Evolutionary conservation across 64 coral and sea anemone genomes (phyloP).

Genomic region (Trachythela sp.): DNA sequence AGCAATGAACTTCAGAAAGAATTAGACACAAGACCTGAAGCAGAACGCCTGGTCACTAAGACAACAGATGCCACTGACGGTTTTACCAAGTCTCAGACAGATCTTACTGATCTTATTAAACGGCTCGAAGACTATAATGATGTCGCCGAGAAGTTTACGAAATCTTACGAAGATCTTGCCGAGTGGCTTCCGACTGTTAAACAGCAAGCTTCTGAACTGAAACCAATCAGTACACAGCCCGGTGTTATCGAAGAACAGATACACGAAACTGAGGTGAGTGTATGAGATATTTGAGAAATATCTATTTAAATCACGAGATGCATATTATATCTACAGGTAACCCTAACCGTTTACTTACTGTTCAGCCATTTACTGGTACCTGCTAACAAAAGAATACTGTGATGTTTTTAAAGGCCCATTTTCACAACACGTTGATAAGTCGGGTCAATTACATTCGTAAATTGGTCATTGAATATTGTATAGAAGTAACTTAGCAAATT

Average conservation of each 20-base stretch:
- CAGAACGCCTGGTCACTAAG: background rate
- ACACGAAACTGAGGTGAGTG: constrained; percentile 73
- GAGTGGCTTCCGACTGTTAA: constrained; percentile 74
- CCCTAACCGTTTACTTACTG: background rate
- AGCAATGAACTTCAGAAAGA: background rate
- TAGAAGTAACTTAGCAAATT: too few relatives aligned
- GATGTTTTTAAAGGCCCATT: too few relatives aligned
- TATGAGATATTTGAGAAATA: background rate
- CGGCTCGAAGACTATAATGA: constrained; percentile 65
- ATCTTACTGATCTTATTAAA: constrained; percentile 22
- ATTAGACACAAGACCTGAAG: background rate
- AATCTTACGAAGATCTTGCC: constrained; percentile 61
- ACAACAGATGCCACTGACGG: background rate
- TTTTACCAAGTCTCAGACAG: background rate
- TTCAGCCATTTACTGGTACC: background rate
- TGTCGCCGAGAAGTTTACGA: constrained; percentile 70
- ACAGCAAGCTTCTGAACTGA: constrained; percentile 59
- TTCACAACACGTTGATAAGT: too few relatives aligned
- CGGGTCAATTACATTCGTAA: too few relatives aligned
- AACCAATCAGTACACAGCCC: constrained; percentile 94
- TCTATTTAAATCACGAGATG: background rate
- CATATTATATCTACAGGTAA: too few relatives aligned
- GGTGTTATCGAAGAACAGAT: constrained; percentile 79
- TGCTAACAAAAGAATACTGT: too few relatives aligned
- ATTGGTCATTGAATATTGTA: too few relatives aligned